These are phyloP conservation scores for Montipora efflorescens DNA, from an alignment of 64 coral and sea anemone species.

Conservation along the genomic window DNA sequence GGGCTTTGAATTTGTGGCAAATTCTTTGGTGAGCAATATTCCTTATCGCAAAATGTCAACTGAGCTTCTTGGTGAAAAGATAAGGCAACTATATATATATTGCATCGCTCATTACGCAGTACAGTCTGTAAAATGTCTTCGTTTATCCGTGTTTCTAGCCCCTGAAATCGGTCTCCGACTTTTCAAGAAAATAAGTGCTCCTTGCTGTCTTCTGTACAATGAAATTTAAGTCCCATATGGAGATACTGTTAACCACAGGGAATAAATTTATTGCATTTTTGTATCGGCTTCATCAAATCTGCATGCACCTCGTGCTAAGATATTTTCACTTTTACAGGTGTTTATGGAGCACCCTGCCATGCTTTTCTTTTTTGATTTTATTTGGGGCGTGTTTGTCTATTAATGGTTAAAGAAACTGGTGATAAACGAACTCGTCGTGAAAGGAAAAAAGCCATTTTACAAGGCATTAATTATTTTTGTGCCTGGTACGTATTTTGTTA, in stretches of 20 bases:
- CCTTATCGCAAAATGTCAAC: neutral
- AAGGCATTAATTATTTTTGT: neutral
- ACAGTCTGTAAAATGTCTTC: neutral
- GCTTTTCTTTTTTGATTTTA: neutral
- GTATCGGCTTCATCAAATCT: neutral
- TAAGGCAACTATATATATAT: neutral
- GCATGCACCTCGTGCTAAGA: neutral
- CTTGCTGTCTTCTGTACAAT: neutral
- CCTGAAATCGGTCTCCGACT: neutral
- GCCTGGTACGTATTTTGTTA: too few relatives aligned
- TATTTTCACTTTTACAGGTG: constrained; percentile 17
- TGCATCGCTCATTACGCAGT: neutral
- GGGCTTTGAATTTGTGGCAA: too few relatives aligned
- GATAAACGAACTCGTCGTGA: neutral
- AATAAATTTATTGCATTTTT: neutral
- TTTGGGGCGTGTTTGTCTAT: neutral
- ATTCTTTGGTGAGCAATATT: neutral
- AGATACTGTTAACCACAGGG: neutral
- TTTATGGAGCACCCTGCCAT: neutral
- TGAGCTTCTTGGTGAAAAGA: neutral
- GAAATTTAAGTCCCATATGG: neutral
- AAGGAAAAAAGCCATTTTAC: neutral
- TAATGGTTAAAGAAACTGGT: neutral
- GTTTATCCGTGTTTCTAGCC: neutral
- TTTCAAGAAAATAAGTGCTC: neutral